Evolutionary conservation across 2,888 invertebrate species (phyloP).

Genomic region (Disparrhopalites patrizii): DNA sequence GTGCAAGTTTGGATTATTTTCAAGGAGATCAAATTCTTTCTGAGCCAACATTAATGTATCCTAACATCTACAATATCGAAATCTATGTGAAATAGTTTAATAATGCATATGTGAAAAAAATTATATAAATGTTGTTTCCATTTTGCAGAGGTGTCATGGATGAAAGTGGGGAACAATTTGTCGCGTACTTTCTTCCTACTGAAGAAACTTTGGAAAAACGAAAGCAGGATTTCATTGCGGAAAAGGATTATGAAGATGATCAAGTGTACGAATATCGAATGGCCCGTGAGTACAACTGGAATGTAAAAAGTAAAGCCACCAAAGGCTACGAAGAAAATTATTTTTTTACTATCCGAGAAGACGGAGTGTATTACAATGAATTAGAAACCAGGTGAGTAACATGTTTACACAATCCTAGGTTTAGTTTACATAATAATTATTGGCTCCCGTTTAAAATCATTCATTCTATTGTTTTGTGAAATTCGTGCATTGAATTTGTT

Average conservation of each 20-base stretch:
- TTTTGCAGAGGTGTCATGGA: slow-evolving; percentile 91
- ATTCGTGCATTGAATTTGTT: not conserved
- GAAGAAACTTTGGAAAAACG: slow-evolving; percentile 88
- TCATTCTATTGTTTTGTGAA: slow-evolving; percentile 2
- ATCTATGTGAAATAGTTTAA: not conserved
- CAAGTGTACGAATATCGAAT: slow-evolving; percentile 95
- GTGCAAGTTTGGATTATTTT: not conserved
- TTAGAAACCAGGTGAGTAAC: slow-evolving; percentile 67
- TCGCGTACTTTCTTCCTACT: slow-evolving; percentile 95
- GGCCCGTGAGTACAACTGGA: slow-evolving; percentile 99
- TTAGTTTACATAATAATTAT: not conserved
- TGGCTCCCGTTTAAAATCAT: not conserved
- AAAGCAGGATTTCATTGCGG: slow-evolving; percentile 71
- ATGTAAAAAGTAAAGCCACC: slow-evolving; percentile 93
- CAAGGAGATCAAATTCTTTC: slow-evolving; percentile 34
- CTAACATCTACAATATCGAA: not conserved
- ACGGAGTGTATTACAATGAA: slow-evolving; percentile 91
- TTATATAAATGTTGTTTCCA: not conserved
- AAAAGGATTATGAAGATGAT: slow-evolving; percentile 76
- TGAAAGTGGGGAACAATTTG: slow-evolving; percentile 97
- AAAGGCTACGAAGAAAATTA: slow-evolving; percentile 97
- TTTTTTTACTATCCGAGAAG: slow-evolving; percentile 85
- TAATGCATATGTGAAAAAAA: not conserved
- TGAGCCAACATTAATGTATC: slow-evolving; percentile 34
- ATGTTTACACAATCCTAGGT: not conserved